These are phyloP conservation scores for Acanthaster planci DNA, from an alignment of 35 echinoderm and acorn worm genomes.

Conservation along the genomic window DNA sequence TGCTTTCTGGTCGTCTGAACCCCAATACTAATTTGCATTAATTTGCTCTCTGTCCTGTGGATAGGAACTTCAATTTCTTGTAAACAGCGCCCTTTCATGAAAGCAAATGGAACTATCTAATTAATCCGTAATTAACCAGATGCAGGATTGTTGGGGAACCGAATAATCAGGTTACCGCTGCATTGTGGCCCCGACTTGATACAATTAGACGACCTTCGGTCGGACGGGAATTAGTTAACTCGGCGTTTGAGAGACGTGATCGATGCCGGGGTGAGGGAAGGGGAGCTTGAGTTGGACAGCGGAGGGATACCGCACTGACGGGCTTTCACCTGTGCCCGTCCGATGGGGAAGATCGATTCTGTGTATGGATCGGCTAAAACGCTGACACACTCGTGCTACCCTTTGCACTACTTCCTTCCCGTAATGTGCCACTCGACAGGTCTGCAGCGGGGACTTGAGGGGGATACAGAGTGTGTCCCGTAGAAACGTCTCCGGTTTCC, in stretches of 20 bases:
- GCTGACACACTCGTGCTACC: conserved; percentile 9
- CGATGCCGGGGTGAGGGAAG: not conserved
- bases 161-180: no score
- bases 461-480: not conserved
- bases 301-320: not conserved
- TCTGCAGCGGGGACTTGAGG: not conserved
- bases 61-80: no score
- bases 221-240: not conserved
- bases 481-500: conserved; percentile 1
- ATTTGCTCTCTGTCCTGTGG: no score
- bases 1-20: no score
- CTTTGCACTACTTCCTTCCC: not conserved
- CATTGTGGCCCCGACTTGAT: not conserved
- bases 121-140: no score
- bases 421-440: not conserved
- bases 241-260: not conserved
- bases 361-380: conserved; percentile 13
- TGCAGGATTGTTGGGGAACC: no score
- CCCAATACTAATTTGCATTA: no score
- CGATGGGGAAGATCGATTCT: not conserved
- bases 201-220: conserved; percentile 20
- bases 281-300: no score
- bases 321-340: conserved; percentile 19
- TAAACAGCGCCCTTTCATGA: no score
- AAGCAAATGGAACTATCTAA: no score